A percentile compares a stretch with the other conserved stretches of the same genome.
phyloP scores from a whole-genome alignment of 2,113 vertebrate genomes.

The Phalacrocorax pelagicus region DNA sequence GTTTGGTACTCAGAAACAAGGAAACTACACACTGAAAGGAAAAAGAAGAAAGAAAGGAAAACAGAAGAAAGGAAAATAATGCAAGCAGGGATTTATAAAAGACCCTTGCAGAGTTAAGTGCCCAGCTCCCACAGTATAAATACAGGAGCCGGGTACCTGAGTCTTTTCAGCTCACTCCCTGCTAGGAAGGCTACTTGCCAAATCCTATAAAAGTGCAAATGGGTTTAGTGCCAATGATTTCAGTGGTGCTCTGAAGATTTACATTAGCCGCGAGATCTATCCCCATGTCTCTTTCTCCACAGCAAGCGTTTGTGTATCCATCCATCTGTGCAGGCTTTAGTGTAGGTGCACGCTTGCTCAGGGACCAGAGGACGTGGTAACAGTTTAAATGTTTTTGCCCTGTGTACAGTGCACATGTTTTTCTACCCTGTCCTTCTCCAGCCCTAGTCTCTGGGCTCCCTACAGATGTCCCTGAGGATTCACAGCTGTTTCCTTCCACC shows the following conservation, averaged over 20 bases:
- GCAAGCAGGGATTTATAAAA: background rate
- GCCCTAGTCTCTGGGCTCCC: background rate
- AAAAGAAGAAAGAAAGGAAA: background rate
- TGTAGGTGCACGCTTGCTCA: background rate
- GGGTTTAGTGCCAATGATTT: slow-evolving; percentile 15
- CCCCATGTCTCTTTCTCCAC: background rate
- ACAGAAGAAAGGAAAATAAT: background rate
- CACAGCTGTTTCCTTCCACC: slow-evolving; percentile 54
- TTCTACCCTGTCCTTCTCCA: background rate
- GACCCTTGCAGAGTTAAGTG: slow-evolving; percentile 30
- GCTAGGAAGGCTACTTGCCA: slow-evolving; percentile 1
- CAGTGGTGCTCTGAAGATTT: background rate
- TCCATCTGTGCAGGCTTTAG: background rate
- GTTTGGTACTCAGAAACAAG: background rate
- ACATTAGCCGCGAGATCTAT: background rate
- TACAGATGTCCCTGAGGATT: background rate
- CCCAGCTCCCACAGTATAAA: background rate
- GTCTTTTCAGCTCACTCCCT: background rate
- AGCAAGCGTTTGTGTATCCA: background rate
- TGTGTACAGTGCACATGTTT: background rate
- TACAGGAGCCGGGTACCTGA: background rate
- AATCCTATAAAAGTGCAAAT: slow-evolving; percentile 40
- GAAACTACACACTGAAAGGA: background rate
- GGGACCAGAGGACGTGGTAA: background rate
- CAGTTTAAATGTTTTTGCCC: background rate